Evolutionary conservation across 2,888 invertebrate species (phyloP).

Genomic region (Epicampocera succincta): DNA sequence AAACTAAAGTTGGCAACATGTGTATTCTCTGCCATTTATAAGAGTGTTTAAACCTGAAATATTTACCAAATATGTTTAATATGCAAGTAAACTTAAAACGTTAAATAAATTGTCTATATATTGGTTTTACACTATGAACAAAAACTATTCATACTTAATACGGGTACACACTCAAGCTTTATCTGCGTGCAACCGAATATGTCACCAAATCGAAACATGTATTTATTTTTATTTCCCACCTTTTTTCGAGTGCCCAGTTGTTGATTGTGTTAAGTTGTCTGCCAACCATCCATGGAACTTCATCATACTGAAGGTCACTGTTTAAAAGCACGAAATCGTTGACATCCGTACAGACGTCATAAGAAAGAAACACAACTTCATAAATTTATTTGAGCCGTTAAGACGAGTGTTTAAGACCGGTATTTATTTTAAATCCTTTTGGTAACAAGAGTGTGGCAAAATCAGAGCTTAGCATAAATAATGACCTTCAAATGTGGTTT

Average conservation of each 20-base stretch:
- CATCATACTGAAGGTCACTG: slow-evolving; percentile 46
- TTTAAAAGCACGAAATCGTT: slow-evolving; percentile 7
- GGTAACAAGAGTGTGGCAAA: slow-evolving; percentile 11
- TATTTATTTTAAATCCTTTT: slow-evolving; percentile 42
- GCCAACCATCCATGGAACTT: slow-evolving; percentile 20
- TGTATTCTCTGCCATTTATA: too few relatives aligned
- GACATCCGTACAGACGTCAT: slow-evolving; percentile 12
- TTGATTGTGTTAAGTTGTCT: slow-evolving; percentile 20
- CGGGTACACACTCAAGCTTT: too few relatives aligned
- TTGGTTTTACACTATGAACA: too few relatives aligned
- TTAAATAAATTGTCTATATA: too few relatives aligned
- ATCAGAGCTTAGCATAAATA: not conserved
- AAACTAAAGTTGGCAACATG: too few relatives aligned
- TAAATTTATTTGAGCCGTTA: slow-evolving; percentile 29
- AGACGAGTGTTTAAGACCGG: slow-evolving; percentile 31
- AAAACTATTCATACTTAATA: too few relatives aligned
- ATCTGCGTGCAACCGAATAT: not conserved
- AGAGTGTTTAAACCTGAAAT: too few relatives aligned
- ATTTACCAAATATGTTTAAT: too few relatives aligned
- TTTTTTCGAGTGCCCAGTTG: slow-evolving; percentile 10
- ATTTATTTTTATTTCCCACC: slow-evolving; percentile 5
- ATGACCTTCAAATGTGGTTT: not conserved
- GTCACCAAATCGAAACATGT: not conserved
- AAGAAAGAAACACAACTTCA: slow-evolving; percentile 5
- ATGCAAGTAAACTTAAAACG: too few relatives aligned